Base-by-base conservation (phyloP, 2,888 invertebrate species). In the Drosophila helvetica region DNA sequence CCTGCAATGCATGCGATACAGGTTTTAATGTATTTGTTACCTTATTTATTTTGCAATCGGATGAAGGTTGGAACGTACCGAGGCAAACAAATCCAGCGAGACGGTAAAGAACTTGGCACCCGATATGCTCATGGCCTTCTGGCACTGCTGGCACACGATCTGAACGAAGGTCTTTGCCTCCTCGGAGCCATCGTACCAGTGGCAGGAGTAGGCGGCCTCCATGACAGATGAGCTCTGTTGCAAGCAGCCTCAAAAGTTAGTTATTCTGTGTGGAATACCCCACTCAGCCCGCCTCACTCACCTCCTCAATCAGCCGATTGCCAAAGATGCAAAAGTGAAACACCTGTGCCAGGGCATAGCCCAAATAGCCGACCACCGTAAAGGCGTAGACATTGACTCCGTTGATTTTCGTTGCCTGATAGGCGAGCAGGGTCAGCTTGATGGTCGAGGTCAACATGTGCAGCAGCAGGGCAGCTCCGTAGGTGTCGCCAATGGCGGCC, bases 81-180 rank as follows among this genome's bases (percentile, higher is more conserved):
- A 97, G 87, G 97, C 97, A 87, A 97, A 97, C 82, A 97, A 92
- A 94, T 97, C 97, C 89, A 97, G 92, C 1, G 97, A 97, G 0
- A 97, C 96, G 0, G 96, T 97, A 90, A 97, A 97, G 92, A 97
- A 97, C 91, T 97, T 97, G 1, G 97, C 97, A 73, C 97, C 97
- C 1, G 97, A 96, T 89, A 97, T 96, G 77, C 96, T 96, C 95
- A 97, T 95, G 0, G 97, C 96, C 88, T 97, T 97, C 92, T 97
- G 97, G 91, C 97, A 97, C 90, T 97, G 97, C 90, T 97, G 97
- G 90, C 97, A 97, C 12, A 97, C 97, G 86, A 97, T 97, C 92
- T 97, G 97, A 1, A 97, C 96, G 90, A 97, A 97, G 30, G 97
- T 97, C 91, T 97, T 97, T 0, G 97, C 97, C 88, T 97, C 97